Base-by-base conservation (phyloP, 2,797 vertebrate species). In the Phoxinus dragarum region DNA sequence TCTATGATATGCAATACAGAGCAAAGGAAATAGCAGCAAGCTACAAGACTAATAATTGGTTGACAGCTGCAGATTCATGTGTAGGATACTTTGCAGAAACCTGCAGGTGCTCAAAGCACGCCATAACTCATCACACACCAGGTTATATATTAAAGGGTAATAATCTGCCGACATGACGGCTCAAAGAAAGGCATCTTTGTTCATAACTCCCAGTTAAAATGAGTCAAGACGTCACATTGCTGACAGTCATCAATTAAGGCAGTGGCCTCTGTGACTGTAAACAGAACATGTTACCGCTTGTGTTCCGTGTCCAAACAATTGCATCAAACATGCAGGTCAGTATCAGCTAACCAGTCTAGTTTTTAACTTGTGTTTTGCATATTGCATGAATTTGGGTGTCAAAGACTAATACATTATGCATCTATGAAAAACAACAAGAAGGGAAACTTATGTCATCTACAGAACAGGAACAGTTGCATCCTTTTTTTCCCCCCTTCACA, bases 221-320 rank as follows among this genome's bases (percentile, higher is more conserved):
- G 47, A 61, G 81, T 61, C 17, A 61, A 61, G 81, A 64, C 4
- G 38, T 73, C 47, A 56, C 19, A 54, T 40, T 66, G 31, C 10
- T 84, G 61, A 69, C 69, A 82, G 81, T 74, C 69, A 23, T 74
- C 69, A 82, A 73, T 73, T 82, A 82, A 31, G 67, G 36, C 68
- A 56, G 31, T 59, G 73, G 34, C 10, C 23, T 44, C 38, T 59
- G 36, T 34, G 14, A 44, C 66, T 71, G 64, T 78, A 78, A 84
- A 84, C 74, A 78, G 73, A 71, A 23, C 74, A 5, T 44, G 82
- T 42, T 49, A 5, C 34, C 23, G 3, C 54, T 64, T 74, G 82
- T 47, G 10, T 76, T 68, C 19, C 1, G 31, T 49, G 31, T 66
- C 44, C 44, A 54, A 52, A 47, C 17, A 67, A 54, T 59, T 67